Base-by-base conservation (phyloP, 2,888 invertebrate genomes). In the Agrenia bidenticulata region DNA sequence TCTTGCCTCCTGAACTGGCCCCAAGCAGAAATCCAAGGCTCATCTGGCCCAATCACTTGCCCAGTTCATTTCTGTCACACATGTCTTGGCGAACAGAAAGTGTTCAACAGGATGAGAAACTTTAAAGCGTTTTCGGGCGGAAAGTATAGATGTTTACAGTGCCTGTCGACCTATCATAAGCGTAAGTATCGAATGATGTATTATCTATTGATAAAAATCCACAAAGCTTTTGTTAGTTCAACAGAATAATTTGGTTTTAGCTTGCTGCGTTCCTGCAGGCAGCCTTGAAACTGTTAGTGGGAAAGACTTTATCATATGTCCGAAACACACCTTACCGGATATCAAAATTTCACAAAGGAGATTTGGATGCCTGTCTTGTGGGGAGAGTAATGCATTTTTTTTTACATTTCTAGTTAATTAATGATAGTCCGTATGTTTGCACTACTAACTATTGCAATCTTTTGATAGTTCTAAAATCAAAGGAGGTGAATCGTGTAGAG, bases 21-120 rank as follows among this genome's bases (percentile, higher is more conserved):
- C 1, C 75, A 75, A 49, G 70, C 73, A 4, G 70, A 67, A 32
- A 61, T 75, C 24, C 69, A 70, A 23, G 72, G 73, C 1, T 64
- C 66, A 1, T 19, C 45, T 24, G 73, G 75, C 2, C 67, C 70
- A 1, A 70, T 74, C 1, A 73, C 64, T 1, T 75, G 75, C 41
- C 75, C 75, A 2, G 15, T 64, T 1, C 75, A 75, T 19, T 75
- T 70, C 32, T 75, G 75, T 45, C 75, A 75, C 45, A 69, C 70
- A 1, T 75, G 75, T 50, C 59, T 69, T 7, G 72, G 67, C 1
- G 75, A 75, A 42, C 73, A 75, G n/a, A 45, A 61, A 11, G 63
- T 67, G n/a, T 55, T 56, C 9, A 55, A 59, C 15, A 69, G 68
- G 51, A 57, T 70, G 17, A 24, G 75, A 32, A 70, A 73, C 27